Percentiles rank a stretch among this genome's conserved stretches.
phyloP scores from a whole-genome alignment of 2,113 vertebrate genomes.

The Coptodon bakossiorum region DNA sequence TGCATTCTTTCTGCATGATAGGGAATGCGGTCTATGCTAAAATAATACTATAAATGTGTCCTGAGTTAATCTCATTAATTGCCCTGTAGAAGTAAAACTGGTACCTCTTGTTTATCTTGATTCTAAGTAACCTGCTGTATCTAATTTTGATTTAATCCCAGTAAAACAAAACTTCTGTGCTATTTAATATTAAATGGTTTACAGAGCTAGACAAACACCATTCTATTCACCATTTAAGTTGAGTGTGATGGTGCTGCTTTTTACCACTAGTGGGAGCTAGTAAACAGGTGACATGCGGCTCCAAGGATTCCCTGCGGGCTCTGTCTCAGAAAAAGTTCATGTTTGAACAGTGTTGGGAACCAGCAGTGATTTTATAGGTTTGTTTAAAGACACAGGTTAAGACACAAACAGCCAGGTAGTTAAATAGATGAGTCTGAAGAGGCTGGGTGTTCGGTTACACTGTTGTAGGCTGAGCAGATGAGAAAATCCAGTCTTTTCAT shows the following conservation, averaged over 20 bases:
- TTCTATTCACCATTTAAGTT: background rate
- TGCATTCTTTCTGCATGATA: background rate
- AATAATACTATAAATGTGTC: background rate
- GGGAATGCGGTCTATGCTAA: background rate
- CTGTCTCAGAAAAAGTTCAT: conserved; percentile 2
- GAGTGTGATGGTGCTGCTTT: background rate
- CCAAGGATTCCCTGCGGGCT: background rate
- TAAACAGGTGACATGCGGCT: conserved; percentile 33
- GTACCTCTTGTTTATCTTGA: background rate
- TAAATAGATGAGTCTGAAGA: conserved; percentile 47
- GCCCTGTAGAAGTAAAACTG: fast-evolving
- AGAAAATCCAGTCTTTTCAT: conserved; percentile 19
- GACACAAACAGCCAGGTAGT: conserved; percentile 51
- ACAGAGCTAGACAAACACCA: background rate
- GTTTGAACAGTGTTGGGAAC: conserved; percentile 56
- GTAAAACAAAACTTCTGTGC: background rate
- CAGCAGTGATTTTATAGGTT: conserved; percentile 58
- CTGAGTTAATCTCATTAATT: background rate
- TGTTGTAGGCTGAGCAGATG: conserved; percentile 38
- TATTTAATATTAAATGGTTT: background rate
- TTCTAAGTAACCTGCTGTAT: background rate
- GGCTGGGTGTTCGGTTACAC: conserved; percentile 35
- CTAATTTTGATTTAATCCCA: background rate
- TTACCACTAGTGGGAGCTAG: conserved; percentile 70
- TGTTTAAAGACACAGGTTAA: conserved; percentile 64